These are phyloP conservation scores for Falco novaeseelandiae DNA, from an alignment of 2,797 vertebrate genomes.

Conservation along the genomic window DNA sequence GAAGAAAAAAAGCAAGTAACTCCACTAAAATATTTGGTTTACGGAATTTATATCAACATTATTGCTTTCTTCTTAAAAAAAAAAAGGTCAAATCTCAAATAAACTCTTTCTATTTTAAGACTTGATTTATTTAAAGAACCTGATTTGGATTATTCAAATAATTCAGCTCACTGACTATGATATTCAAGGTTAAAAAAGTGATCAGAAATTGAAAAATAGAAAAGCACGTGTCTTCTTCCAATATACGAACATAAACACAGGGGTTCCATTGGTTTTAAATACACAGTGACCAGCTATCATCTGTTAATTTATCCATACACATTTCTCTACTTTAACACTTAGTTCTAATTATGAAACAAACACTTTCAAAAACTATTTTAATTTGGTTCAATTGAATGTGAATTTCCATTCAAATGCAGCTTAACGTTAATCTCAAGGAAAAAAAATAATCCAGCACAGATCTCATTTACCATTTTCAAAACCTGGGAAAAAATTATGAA, in stretches of 20 bases:
- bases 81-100: background rate
- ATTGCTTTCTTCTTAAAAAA: background rate
- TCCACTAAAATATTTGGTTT: background rate
- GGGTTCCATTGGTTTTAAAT: background rate
- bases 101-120: background rate
- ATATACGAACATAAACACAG: background rate
- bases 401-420: conserved; percentile 23
- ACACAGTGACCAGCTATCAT: background rate
- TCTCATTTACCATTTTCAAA: conserved; percentile 46
- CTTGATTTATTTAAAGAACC: background rate
- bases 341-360: background rate
- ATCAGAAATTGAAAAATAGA: background rate
- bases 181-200: background rate
- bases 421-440: background rate
- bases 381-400: background rate
- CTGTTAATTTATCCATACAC: background rate
- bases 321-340: background rate
- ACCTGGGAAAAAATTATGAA: conserved; percentile 10
- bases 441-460: background rate
- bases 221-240: background rate
- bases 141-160: background rate
- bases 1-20: background rate
- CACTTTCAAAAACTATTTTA: background rate
- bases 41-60: background rate
- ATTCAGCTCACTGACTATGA: background rate